A percentile compares a stretch with the other conserved stretches of the same genome.
These are phyloP conservation scores for Lypha dubia DNA, from an alignment of 2,888 invertebrate genomes.

Conservation along the genomic window DNA sequence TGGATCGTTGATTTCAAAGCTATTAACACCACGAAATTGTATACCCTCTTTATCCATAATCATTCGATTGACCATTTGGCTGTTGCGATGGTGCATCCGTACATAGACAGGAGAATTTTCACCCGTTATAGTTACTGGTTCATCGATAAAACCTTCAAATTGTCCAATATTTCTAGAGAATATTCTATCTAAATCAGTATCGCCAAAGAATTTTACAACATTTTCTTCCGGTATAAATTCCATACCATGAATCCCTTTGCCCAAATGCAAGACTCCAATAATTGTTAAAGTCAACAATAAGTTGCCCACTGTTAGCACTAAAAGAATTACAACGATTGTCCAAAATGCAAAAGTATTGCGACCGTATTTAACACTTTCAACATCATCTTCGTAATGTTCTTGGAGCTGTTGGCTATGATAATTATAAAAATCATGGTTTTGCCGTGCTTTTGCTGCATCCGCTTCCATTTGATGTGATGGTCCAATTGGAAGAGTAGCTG, in stretches of 20 bases:
- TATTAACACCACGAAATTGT: constrained; percentile 87
- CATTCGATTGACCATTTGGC: constrained; percentile 83
- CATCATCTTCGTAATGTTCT: neutral
- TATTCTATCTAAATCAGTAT: constrained; percentile 90
- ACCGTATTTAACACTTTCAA: constrained; percentile 72
- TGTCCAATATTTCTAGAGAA: constrained; percentile 88
- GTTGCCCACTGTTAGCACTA: constrained; percentile 91
- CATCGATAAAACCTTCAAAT: constrained; percentile 85
- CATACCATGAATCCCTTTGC: constrained; percentile 93
- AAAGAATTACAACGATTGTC: constrained; percentile 89
- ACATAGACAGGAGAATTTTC: constrained; percentile 79
- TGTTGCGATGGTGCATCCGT: constrained; percentile 82
- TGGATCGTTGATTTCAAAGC: constrained; percentile 88
- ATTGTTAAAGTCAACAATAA: constrained; percentile 91
- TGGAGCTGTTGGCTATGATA: constrained; percentile 14
- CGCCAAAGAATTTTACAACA: constrained; percentile 90
- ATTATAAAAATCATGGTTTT: constrained; percentile 75
- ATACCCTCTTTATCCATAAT: constrained; percentile 88
- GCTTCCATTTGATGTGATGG: constrained; percentile 69
- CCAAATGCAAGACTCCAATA: constrained; percentile 90
- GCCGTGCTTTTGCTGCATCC: constrained; percentile 74
- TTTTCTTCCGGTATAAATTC: constrained; percentile 90
- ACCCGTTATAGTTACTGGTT: constrained; percentile 84
- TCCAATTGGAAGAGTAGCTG: constrained; percentile 78
- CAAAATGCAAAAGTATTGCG: constrained; percentile 89